These are phyloP conservation scores for Cynopterus sphinx DNA, from an alignment of 2,797 vertebrate genomes.

Conservation along the genomic window DNA sequence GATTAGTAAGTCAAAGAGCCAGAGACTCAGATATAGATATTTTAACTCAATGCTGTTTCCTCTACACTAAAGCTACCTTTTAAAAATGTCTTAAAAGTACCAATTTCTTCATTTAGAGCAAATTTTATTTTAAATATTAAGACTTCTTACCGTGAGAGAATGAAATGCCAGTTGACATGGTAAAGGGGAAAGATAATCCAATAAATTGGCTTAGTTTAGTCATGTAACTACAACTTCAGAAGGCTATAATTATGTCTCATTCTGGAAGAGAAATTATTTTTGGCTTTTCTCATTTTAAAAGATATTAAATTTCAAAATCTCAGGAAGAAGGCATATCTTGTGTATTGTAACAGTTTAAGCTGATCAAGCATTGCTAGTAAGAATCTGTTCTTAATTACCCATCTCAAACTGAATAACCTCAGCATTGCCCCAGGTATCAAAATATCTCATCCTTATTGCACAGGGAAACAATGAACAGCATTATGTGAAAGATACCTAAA, in stretches of 20 bases:
- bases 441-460: constrained; percentile 62
- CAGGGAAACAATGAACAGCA: constrained; percentile 57
- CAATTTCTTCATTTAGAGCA: constrained; percentile 27
- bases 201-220: constrained; percentile 16
- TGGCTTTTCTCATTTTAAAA: constrained; percentile 54
- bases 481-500: constrained; percentile 41
- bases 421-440: constrained; percentile 69
- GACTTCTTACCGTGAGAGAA: constrained; percentile 22
- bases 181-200: not conserved
- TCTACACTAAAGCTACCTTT: not conserved
- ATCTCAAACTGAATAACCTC: constrained; percentile 61
- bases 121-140: constrained; percentile 67
- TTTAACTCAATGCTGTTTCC: constrained; percentile 9
- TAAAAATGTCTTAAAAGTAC: constrained; percentile 36
- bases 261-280: constrained; percentile 49
- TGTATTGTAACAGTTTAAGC: constrained; percentile 49
- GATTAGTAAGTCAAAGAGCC: not conserved
- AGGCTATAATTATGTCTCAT: constrained; percentile 53
- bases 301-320: constrained; percentile 59
- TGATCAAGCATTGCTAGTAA: constrained; percentile 51
- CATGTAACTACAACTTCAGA: not conserved
- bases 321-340: constrained; percentile 43
- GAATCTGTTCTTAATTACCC: constrained; percentile 77
- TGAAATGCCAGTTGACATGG: not conserved
- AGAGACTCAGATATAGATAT: not conserved